A percentile compares a stretch with the other conserved stretches of the same genome.
Conservation (phyloP, 2,797 vertebrate genomes). For the Myoxocephalus aenaeus region DNA sequence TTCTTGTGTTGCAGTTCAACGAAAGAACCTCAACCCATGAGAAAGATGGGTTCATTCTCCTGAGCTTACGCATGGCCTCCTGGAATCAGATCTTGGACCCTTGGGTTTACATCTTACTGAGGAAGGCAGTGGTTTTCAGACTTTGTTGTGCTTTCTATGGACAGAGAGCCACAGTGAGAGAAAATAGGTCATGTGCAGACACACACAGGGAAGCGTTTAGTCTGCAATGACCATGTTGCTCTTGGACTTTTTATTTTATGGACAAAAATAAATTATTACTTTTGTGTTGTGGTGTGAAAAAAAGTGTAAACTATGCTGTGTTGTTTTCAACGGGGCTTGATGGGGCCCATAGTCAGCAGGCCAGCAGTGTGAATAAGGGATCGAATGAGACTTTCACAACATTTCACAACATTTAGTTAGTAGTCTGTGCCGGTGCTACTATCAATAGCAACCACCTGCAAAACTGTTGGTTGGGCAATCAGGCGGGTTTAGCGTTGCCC, state of each 20-base stretch:
- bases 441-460: constrained; percentile 45
- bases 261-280: constrained; percentile 28
- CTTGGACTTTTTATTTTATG: background rate
- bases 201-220: constrained; percentile 35
- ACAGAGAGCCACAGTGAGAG: constrained; percentile 20
- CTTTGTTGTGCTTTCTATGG: constrained; percentile 64
- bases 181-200: constrained; percentile 46
- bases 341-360: constrained; percentile 1
- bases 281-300: background rate
- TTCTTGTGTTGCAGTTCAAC: constrained; percentile 77
- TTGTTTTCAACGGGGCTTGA: background rate
- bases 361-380: constrained; percentile 14
- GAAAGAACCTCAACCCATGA: constrained; percentile 10
- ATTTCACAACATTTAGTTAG: constrained; percentile 59
- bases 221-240: constrained; percentile 48
- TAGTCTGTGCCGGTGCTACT: constrained; percentile 56
- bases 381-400: constrained; percentile 17
- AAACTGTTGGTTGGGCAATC: constrained; percentile 23
- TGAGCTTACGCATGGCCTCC: constrained; percentile 85
- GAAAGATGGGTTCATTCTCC: constrained; percentile 74
- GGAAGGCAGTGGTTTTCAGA: constrained; percentile 83
- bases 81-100: constrained; percentile 91
- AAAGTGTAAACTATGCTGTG: background rate
- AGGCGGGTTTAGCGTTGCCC: constrained; percentile 47
- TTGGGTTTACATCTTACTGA: constrained; percentile 88